Percentiles rank a stretch among this genome's conserved stretches.
Conservation (phyloP, 2,113 vertebrate genomes). For the Pygoscelis antarcticus region DNA sequence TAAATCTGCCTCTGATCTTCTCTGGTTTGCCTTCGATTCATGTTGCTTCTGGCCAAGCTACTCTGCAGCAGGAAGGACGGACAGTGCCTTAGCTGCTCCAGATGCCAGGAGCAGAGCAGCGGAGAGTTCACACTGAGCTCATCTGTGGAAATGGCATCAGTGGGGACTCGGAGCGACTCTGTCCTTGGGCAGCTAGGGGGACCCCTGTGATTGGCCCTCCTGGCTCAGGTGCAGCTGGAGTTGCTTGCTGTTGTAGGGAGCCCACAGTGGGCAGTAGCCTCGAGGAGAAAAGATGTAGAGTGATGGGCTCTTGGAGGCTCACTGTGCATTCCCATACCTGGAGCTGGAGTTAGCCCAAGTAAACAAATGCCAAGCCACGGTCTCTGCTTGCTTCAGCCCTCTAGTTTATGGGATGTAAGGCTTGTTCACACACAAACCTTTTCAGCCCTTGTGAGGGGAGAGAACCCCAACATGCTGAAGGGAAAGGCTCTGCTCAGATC, state of each 20-base stretch:
- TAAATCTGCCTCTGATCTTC: slow-evolving; percentile 44
- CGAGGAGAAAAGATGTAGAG: neutral
- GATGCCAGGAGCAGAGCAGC: neutral
- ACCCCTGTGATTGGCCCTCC: neutral
- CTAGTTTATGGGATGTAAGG: neutral
- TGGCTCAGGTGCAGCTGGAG: neutral
- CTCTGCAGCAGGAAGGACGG: neutral
- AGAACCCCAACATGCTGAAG: neutral
- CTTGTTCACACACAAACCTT: neutral
- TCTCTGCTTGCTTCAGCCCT: neutral
- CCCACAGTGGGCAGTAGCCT: neutral
- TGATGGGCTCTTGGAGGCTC: neutral
- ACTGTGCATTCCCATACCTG: neutral
- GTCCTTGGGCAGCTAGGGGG: neutral
- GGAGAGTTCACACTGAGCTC: neutral
- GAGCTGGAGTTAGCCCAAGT: neutral
- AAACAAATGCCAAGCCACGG: neutral
- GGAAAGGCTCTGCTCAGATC: neutral
- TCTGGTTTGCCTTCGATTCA: neutral
- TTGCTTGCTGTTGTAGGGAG: neutral
- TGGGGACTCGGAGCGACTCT: neutral
- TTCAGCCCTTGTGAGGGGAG: neutral
- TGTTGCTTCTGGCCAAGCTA: neutral
- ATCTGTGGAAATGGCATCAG: neutral
- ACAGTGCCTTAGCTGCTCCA: neutral